Conservation (phyloP, 2,888 invertebrate species). For the Tipula helvola region DNA sequence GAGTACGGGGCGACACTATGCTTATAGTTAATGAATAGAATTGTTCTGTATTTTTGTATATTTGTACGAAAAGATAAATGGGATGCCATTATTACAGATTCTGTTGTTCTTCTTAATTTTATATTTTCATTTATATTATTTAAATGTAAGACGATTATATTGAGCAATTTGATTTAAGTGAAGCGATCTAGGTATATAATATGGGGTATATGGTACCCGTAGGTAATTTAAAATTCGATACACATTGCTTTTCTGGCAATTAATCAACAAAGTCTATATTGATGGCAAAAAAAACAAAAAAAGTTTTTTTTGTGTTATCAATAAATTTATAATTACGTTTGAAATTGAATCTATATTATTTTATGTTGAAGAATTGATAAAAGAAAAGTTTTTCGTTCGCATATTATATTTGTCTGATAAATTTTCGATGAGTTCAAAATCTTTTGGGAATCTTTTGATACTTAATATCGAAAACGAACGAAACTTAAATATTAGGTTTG, state of each 20-base stretch:
- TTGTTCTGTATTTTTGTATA: background rate
- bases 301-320: background rate
- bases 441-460: background rate
- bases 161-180: background rate
- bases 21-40: background rate
- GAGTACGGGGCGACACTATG: background rate
- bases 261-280: background rate
- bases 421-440: background rate
- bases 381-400: background rate
- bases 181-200: background rate
- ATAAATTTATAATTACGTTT: background rate
- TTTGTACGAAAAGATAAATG: background rate
- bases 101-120: background rate
- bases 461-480: background rate
- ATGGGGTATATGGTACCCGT: background rate
- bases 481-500: background rate
- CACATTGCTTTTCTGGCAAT: background rate
- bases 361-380: background rate
- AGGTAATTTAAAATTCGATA: background rate
- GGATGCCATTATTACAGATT: background rate
- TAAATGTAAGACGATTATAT: background rate
- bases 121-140: background rate
- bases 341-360: background rate
- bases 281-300: background rate
- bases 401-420: background rate